A percentile compares a stretch with the other conserved stretches of the same genome.
phyloP scores from a whole-genome alignment of 2,797 vertebrate genomes.

The Spheniscus humboldti region DNA sequence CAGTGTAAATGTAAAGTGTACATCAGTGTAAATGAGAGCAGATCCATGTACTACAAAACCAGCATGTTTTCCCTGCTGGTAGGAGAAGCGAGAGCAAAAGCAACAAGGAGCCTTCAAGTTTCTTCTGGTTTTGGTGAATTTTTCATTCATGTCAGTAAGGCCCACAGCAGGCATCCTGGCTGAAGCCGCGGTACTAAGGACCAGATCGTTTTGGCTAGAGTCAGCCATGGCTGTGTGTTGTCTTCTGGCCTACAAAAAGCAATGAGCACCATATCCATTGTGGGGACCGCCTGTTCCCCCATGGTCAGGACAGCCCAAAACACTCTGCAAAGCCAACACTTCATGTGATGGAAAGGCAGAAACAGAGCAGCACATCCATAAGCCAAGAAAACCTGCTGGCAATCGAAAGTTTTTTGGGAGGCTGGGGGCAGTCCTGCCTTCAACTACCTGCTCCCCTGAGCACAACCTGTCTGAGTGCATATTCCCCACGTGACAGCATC shows the following conservation, averaged over 20 bases:
- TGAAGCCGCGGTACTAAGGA: not conserved
- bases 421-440: not conserved
- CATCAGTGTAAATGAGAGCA: conserved; percentile 34
- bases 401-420: not conserved
- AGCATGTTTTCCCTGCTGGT: not conserved
- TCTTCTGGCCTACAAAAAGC: not conserved
- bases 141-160: not conserved
- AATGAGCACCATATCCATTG: accelerated
- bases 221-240: accelerated
- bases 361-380: not conserved
- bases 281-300: accelerated
- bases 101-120: not conserved
- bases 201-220: not conserved
- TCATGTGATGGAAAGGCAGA: not conserved
- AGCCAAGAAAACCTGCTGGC: not conserved
- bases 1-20: conserved; percentile 12
- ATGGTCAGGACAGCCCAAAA: not conserved
- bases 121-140: not conserved
- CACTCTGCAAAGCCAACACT: not conserved
- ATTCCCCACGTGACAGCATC: accelerated
- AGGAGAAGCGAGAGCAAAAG: not conserved
- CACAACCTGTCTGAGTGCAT: not conserved
- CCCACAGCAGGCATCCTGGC: accelerated
- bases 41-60: not conserved
- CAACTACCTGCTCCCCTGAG: not conserved